Evolutionary conservation across 2,888 invertebrate species (phyloP), one percentile per base, ranked within the genome.

Genomic region (Limnephilus auricula): DNA sequence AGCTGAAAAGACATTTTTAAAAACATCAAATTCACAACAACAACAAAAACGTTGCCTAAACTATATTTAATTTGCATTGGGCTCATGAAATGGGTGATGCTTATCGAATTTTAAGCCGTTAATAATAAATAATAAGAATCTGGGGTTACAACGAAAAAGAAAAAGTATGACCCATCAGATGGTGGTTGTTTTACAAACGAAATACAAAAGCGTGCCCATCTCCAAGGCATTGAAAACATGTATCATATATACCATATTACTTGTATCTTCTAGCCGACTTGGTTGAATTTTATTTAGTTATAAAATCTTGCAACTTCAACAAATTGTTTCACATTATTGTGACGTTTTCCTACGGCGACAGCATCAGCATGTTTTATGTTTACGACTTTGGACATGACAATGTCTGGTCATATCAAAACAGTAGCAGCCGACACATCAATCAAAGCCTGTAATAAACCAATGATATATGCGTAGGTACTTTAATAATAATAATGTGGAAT

Each of bases 311-410:
- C n/a, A n/a, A 65, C 25, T 25, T 65, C n/a, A 65, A 65, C 65
- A 65, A 65, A 65, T 65, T 65, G 65, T 65, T 65, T n/a, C 2
- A 65, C 25, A 65, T 65, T 65, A 65, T 65, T 65, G n/a, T 65
- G 65, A n/a, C 65, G 65, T n/a, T 65, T 65, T 65, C 13, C 45
- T 25, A 65, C 65, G 25, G 1, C 18, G 65, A 65, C 18, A 65
- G 25, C 65, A 65, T 65, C 65, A 65, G 65, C 65, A n/a, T n/a
- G 65, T 65, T 65, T 65, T 65, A 65, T 65, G 25, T 65, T 65
- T 65, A 65, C 65, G 65, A 65, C 65, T 65, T 65, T 65, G 65
- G 65, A 65, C 65, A 65, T 65, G 65, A 65, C 65, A 65, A 65
- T 65, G 65, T 18, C 65, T 65, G 65, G n/a, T 65, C 65, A n/a